phyloP scores from a whole-genome alignment of 2,888 invertebrate genomes.

The Xestia c-nigrum region DNA sequence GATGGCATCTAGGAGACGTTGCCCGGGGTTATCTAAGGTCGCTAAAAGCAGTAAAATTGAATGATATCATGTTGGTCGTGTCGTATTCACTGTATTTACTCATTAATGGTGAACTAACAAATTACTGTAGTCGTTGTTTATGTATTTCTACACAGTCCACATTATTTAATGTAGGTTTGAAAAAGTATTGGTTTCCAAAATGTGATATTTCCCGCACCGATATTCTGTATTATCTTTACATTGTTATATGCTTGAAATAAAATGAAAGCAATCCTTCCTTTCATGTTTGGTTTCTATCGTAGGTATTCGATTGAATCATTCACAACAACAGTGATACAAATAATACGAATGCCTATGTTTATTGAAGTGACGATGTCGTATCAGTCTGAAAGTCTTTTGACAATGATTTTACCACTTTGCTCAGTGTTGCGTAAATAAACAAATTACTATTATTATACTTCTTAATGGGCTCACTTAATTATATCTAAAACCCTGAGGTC shows the following conservation, averaged over 20 bases:
- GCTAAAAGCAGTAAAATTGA: conserved; percentile 90
- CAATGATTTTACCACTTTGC: conserved; percentile 33
- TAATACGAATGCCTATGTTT: conserved; percentile 54
- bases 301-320: conserved; percentile 61
- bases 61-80: conserved; percentile 88
- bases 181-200: conserved; percentile 14
- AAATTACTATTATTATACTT: conserved; percentile 3
- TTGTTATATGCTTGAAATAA: neutral
- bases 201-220: neutral
- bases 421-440: conserved; percentile 22
- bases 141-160: conserved; percentile 61
- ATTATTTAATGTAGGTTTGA: conserved; percentile 40
- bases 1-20: conserved; percentile 84
- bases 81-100: conserved; percentile 86
- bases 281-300: conserved; percentile 51
- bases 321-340: conserved; percentile 64
- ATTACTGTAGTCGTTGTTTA: conserved; percentile 81
- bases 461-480: neutral
- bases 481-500: neutral
- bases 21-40: conserved; percentile 88
- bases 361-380: conserved; percentile 44
- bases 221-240: conserved; percentile 7
- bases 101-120: conserved; percentile 87
- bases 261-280: conserved; percentile 19
- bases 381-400: conserved; percentile 40